These are phyloP conservation scores for Sebastolobus alascanus DNA, from an alignment of 2,797 vertebrate genomes.

Conservation along the genomic window DNA sequence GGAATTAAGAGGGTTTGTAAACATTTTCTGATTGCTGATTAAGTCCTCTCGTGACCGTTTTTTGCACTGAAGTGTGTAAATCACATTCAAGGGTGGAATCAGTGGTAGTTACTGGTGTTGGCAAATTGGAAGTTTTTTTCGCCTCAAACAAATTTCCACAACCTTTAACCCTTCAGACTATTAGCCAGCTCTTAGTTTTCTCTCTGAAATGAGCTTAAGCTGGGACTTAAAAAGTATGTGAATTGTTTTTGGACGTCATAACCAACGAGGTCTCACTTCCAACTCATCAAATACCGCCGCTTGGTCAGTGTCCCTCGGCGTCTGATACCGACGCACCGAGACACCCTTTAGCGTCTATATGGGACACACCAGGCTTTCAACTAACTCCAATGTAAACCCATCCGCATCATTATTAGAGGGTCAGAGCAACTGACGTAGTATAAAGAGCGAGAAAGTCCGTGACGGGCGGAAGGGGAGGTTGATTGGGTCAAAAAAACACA, in stretches of 20 bases:
- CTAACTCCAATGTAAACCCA: not conserved
- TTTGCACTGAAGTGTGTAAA: slow-evolving; percentile 19
- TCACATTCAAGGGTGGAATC: slow-evolving; percentile 5
- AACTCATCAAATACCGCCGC: too few species aligned
- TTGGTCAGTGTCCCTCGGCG: too few species aligned
- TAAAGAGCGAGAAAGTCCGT: too few species aligned
- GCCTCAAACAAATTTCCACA: not conserved
- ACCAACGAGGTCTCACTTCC: not conserved
- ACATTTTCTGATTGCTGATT: slow-evolving; percentile 53
- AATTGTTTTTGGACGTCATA: not conserved
- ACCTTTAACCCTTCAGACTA: not conserved
- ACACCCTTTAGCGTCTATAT: not conserved
- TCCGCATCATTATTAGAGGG: too few species aligned
- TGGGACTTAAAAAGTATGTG: not conserved
- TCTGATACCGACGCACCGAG: not conserved
- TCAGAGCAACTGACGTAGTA: too few species aligned
- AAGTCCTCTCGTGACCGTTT: slow-evolving; percentile 7
- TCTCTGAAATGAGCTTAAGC: not conserved
- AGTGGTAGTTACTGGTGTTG: not conserved
- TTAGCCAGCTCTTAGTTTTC: not conserved
- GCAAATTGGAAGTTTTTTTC: not conserved
- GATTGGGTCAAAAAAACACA: not conserved
- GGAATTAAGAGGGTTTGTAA: slow-evolving; percentile 51
- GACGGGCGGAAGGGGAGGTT: too few species aligned
- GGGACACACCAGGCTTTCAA: not conserved